These are phyloP conservation scores for Lymantria dispar DNA, from an alignment of 2,888 invertebrate species.

Conservation along the genomic window DNA sequence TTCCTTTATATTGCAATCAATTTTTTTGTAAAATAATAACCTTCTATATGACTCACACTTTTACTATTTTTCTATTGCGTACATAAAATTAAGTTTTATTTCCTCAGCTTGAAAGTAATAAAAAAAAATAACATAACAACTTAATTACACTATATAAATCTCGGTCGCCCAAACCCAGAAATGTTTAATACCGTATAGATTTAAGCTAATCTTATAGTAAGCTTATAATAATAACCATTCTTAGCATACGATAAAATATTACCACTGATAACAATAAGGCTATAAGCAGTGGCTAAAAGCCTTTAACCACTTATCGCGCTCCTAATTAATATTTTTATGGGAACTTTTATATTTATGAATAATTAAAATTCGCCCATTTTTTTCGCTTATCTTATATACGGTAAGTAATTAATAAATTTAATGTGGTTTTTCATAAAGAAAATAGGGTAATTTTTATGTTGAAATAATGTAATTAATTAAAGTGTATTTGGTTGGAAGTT, in stretches of 20 bases:
- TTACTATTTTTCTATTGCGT: no score
- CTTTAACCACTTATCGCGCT: conserved; percentile 50
- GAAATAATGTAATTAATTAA: conserved; percentile 38
- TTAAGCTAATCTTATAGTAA: conserved; percentile 9
- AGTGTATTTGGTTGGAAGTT: conserved; percentile 28
- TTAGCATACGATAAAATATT: conserved; percentile 25
- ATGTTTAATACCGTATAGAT: conserved; percentile 10
- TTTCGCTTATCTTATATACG: conserved; percentile 35
- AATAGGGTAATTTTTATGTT: conserved; percentile 41
- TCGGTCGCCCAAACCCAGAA: neutral
- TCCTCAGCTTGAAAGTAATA: neutral
- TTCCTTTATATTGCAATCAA: no score
- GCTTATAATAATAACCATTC: conserved; percentile 15
- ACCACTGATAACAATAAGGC: conserved; percentile 17
- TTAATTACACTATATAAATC: conserved; percentile 3
- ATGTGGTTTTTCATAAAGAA: conserved; percentile 40
- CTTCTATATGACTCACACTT: no score
- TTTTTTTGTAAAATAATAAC: no score
- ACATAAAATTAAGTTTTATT: no score
- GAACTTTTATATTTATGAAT: conserved; percentile 35
- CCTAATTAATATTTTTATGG: conserved; percentile 70
- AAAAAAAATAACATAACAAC: neutral
- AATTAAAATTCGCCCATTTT: conserved; percentile 36
- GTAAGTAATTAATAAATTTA: conserved; percentile 45
- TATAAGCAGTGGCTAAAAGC: conserved; percentile 10